phyloP scores from a whole-genome alignment of 2,113 vertebrate species.

The Lepus europaeus region DNA sequence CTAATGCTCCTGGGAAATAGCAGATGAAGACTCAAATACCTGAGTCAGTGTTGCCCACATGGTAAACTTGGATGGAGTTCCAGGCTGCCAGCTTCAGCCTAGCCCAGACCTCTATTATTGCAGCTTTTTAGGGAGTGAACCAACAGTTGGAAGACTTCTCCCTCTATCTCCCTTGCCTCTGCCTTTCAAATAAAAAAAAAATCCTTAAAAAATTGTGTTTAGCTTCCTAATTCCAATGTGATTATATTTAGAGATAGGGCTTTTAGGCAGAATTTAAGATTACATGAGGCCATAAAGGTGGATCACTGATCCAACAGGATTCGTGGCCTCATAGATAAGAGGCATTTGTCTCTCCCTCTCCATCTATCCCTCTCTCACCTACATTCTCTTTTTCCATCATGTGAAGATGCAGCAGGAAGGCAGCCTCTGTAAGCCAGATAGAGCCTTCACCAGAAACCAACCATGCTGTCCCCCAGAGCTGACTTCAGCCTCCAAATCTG shows the following conservation, averaged over 20 bases:
- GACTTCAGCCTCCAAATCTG: neutral
- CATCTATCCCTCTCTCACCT: no score
- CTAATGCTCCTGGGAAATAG: no score
- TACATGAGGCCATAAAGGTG: neutral
- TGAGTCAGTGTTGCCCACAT: no score
- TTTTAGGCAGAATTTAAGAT: constrained; percentile 6
- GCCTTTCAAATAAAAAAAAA: no score
- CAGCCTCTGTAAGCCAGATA: neutral
- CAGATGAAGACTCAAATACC: no score
- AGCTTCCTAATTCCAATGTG: neutral
- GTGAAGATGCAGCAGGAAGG: neutral
- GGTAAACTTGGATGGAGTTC: no score
- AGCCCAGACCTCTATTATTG: no score
- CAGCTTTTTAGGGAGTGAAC: no score
- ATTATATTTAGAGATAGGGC: neutral
- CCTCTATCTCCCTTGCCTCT: no score
- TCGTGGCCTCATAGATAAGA: neutral
- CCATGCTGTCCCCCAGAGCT: neutral
- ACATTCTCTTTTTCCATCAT: neutral
- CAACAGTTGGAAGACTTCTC: no score
- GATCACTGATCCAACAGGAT: neutral
- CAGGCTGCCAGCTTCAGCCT: no score
- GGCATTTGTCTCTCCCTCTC: neutral
- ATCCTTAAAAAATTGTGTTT: no score
- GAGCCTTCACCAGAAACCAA: neutral